Percentiles rank a stretch among this genome's conserved stretches.
phyloP scores from a whole-genome alignment of 2,888 invertebrate species.

The Monochamus alternatus region DNA sequence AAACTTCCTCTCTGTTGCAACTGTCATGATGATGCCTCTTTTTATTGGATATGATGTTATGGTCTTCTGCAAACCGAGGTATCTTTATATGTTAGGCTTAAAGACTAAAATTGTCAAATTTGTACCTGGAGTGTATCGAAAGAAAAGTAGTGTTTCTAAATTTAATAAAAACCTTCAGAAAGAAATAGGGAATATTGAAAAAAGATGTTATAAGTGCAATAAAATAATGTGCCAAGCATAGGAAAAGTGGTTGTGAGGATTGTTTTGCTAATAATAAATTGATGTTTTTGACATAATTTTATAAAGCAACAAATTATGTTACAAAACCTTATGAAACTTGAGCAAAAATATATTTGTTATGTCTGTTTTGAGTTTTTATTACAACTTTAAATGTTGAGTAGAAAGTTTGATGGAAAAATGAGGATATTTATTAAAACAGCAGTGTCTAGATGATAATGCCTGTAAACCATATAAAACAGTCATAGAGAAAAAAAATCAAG shows the following conservation, averaged over 20 bases:
- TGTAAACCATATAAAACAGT: background rate
- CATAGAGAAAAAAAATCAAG: background rate
- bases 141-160: background rate
- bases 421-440: too few relatives aligned
- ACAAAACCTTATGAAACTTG: too few relatives aligned
- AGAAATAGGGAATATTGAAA: constrained; percentile 2
- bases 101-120: constrained; percentile 32
- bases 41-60: constrained; percentile 42
- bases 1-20: constrained; percentile 37
- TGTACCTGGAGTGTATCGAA: constrained; percentile 9
- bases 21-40: constrained; percentile 38
- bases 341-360: too few relatives aligned
- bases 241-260: constrained; percentile 40
- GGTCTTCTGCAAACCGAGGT: constrained; percentile 22
- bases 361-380: too few relatives aligned
- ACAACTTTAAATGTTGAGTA: too few relatives aligned
- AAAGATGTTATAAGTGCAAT: constrained; percentile 37
- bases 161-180: background rate
- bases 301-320: background rate
- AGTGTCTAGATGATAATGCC: background rate
- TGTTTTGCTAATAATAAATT: constrained; percentile 44
- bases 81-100: constrained; percentile 22
- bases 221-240: constrained; percentile 46
- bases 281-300: constrained; percentile 41
- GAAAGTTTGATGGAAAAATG: too few relatives aligned